Conservation (phyloP, 2,113 vertebrate genomes). For the Eublepharis macularius region DNA sequence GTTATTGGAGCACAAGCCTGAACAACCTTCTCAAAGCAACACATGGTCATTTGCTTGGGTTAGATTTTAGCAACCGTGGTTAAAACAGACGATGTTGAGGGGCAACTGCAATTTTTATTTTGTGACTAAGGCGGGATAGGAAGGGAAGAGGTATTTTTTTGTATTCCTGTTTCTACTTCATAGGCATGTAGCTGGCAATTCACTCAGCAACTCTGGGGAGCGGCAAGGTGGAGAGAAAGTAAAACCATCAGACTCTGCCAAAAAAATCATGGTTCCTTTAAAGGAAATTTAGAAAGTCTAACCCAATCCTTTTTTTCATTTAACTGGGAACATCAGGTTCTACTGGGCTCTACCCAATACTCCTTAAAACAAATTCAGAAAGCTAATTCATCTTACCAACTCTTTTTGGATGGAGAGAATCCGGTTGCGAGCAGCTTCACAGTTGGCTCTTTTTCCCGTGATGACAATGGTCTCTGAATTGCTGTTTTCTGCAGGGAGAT, state of each 20-base stretch:
- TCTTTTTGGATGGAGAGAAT: conserved; percentile 98
- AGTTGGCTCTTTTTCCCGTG: conserved; percentile 96
- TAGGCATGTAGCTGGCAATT: background rate
- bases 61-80: too few relatives aligned
- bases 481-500: conserved; percentile 97
- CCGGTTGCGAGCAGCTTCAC: conserved; percentile 89
- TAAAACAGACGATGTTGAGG: background rate
- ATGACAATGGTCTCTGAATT: conserved; percentile 98
- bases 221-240: too few relatives aligned
- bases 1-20: background rate
- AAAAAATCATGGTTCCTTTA: background rate
- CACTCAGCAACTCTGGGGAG: background rate
- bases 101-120: background rate
- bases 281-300: background rate
- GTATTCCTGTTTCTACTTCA: background rate
- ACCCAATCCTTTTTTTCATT: background rate
- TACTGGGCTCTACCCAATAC: background rate
- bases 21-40: background rate
- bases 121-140: background rate
- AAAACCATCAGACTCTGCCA: too few relatives aligned
- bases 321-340: background rate
- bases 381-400: conserved; percentile 77
- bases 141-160: background rate
- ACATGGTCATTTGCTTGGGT: background rate
- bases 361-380: background rate